Conservation (phyloP, 2,113 vertebrate genomes). For the Caracal caracal region DNA sequence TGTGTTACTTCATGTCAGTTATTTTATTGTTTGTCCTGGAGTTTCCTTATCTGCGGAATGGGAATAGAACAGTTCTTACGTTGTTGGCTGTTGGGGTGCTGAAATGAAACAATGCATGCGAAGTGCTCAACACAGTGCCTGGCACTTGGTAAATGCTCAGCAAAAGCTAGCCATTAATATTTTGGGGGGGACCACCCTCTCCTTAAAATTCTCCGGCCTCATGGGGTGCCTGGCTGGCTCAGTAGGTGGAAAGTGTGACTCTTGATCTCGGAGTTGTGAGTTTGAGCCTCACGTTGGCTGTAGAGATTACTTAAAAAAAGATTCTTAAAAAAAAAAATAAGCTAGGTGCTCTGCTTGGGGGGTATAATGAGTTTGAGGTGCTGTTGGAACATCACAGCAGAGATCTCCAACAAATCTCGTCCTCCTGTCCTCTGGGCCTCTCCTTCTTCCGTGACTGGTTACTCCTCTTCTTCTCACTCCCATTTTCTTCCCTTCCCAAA, state of each 20-base stretch:
- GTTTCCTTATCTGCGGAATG: not conserved
- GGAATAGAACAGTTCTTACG: not conserved
- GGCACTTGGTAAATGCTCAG: not conserved
- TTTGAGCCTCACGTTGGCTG: not conserved
- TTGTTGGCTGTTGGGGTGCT: not conserved
- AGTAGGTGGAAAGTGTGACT: not conserved
- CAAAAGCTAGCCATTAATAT: not conserved
- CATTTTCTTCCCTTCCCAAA: not conserved
- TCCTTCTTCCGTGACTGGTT: not conserved
- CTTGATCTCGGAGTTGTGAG: not conserved
- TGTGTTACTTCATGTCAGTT: not conserved
- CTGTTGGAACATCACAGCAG: too few species aligned
- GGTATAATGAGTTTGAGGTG: too few species aligned
- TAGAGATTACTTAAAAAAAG: not conserved
- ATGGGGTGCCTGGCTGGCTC: not conserved
- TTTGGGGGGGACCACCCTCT: not conserved
- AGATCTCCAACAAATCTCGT: too few species aligned
- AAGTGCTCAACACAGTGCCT: not conserved
- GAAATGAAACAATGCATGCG: not conserved
- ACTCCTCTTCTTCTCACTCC: not conserved
- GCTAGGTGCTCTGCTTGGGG: too few species aligned
- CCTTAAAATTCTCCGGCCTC: not conserved
- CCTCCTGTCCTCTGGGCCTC: not conserved
- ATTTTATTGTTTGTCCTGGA: not conserved
- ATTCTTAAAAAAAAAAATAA: not conserved